Conservation (phyloP, 2,797 vertebrate species). For the Benthosema pterotum region DNA sequence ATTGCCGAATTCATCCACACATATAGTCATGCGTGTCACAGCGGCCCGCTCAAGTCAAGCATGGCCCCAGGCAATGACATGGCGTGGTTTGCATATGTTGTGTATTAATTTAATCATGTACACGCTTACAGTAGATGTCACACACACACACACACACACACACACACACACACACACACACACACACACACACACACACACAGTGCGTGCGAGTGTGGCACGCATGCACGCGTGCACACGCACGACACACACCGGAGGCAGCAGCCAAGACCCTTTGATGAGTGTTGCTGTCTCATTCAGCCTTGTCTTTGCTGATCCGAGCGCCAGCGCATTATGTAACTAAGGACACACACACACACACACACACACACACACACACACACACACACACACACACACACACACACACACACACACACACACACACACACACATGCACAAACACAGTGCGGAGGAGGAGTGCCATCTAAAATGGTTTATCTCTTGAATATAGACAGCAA, state of each 20-base stretch:
- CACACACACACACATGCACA: too few species aligned
- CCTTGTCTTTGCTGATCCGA: constrained; percentile 16
- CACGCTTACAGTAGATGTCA: background rate
- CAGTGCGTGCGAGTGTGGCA: too few species aligned
- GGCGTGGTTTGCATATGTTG: too few species aligned
- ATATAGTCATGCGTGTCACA: background rate
- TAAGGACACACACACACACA: constrained; percentile 39
- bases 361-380: constrained; percentile 16
- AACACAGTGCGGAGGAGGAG: background rate
- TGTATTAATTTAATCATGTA: background rate
- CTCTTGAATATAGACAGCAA: constrained; percentile 15
- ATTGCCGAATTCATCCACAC: background rate
- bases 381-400: too few species aligned
- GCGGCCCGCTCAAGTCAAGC: background rate
- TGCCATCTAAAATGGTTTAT: constrained; percentile 29
- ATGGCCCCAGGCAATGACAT: too few species aligned
- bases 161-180: constrained; percentile 11
- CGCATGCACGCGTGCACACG: too few species aligned
- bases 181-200: background rate
- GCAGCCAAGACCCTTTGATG: constrained; percentile 34
- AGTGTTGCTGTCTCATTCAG: constrained; percentile 39
- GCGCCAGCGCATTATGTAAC: constrained; percentile 53
- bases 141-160: background rate
- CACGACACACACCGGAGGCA: constrained; percentile 7
- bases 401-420: too few species aligned